Conservation (phyloP, 2,113 vertebrate species). For the Cricetomys ansorgei region DNA sequence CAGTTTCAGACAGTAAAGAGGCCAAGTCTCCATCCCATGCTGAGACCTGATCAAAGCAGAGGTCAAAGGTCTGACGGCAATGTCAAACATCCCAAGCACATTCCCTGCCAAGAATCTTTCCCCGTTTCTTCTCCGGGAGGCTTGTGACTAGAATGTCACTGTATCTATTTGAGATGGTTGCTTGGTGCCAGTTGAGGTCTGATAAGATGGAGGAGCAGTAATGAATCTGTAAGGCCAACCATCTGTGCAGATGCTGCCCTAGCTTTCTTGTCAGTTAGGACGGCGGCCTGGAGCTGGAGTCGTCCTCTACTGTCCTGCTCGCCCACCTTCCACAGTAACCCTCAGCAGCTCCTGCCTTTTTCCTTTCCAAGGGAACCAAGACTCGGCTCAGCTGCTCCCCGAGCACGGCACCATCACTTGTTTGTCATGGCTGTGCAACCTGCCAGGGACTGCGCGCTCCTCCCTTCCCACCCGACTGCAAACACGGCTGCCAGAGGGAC, state of each 20-base stretch:
- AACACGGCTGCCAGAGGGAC: background rate
- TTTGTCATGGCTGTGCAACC: rapidly evolving
- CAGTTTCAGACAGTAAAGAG: background rate
- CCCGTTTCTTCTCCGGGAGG: background rate
- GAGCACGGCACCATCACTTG: background rate
- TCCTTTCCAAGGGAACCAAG: background rate
- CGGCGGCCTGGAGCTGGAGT: background rate
- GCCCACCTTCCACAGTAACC: background rate
- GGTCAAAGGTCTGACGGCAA: background rate
- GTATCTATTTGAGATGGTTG: background rate
- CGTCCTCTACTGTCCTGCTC: background rate
- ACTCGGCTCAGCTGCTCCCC: no score
- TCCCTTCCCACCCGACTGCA: no score
- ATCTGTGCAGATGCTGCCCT: background rate
- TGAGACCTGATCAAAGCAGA: background rate
- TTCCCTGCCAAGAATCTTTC: background rate
- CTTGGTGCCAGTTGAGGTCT: background rate
- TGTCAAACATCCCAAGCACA: background rate
- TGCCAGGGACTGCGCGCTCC: background rate
- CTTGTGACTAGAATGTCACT: background rate
- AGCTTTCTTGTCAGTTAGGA: background rate
- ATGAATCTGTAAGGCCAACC: background rate
- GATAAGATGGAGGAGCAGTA: background rate
- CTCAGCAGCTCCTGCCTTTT: background rate
- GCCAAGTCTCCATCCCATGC: background rate